Conservation (phyloP, 2,888 invertebrate genomes). For the Metallyticus violacea region DNA sequence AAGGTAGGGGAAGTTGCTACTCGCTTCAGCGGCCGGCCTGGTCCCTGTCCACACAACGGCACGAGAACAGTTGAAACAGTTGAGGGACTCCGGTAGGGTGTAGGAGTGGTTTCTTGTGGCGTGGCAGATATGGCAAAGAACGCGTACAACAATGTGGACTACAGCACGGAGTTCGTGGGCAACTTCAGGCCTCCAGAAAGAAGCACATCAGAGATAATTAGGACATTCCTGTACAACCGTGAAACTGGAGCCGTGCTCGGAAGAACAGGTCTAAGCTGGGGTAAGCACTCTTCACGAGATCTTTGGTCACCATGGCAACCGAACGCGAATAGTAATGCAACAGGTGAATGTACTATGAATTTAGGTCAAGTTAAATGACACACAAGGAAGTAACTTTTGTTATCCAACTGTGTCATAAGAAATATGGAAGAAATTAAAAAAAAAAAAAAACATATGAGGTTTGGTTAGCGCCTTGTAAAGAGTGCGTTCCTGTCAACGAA, state of each 20-base stretch:
- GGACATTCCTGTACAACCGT: conserved; percentile 48
- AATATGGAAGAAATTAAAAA: too few relatives aligned
- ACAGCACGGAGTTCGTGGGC: not conserved
- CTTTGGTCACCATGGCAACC: not conserved
- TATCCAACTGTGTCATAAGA: too few relatives aligned
- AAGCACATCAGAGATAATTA: conserved; percentile 38
- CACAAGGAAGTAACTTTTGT: too few relatives aligned
- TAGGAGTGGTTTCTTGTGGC: not conserved
- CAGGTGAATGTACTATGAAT: too few relatives aligned
- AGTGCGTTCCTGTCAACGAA: too few relatives aligned
- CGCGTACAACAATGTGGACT: not conserved
- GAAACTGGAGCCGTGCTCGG: conserved; percentile 51
- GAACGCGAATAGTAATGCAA: too few relatives aligned
- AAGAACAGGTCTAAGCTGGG: conserved; percentile 54
- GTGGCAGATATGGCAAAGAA: not conserved
- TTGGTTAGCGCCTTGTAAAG: too few relatives aligned
- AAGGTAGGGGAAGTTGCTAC: too few relatives aligned
- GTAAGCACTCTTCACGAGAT: conserved; percentile 42
- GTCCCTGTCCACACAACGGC: not conserved
- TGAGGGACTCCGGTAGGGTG: too few relatives aligned
- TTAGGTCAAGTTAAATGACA: too few relatives aligned
- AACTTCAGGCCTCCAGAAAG: conserved; percentile 20
- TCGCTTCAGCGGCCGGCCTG: not conserved
- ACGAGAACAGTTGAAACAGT: too few relatives aligned
- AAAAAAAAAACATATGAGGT: too few relatives aligned